Evolutionary conservation across 1,140 invertebrate genomes (phyloP), one percentile per base, ranked within the genome.

Genomic region (Drosophila hydei): DNA sequence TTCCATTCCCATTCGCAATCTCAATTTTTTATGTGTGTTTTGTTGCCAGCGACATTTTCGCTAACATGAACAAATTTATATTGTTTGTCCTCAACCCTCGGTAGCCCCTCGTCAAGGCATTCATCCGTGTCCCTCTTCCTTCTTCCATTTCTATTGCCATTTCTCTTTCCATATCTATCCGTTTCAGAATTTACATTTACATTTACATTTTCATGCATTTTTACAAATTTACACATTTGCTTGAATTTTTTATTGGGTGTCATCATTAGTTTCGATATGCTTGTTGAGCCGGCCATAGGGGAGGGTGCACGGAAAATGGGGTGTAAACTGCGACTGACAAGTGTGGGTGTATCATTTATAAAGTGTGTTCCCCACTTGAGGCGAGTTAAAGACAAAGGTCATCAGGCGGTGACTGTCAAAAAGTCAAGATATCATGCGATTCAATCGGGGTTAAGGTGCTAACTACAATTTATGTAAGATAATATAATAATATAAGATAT

Each of bases 151-250:
- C 36, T 40, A 25, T 63, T 55, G 42, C 54, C 59, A 51, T 48
- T 59, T 52, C 48, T 9, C 21, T 60, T 40, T 38, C 36, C 40
- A 52, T 48, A 38, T 42, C 42, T 38, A 27, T 16, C 11, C 16
- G 19, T 36, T 71, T 47, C 19, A 48, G 48, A 75, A 81, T 83
- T 81, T 78, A 81, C 6, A n/a, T n/a, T n/a, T n/a, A 7, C 70
- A 81, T 81, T 81, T 77, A 77, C 72, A 75, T 69, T 73, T 74
- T 69, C 64, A 50, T 64, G 65, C 55, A 62, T 77, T 85, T 77
- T 75, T 55, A 85, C 81, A 85, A 87, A 85, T 85, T 87, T 75
- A 87, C 81, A 87, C 81, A 85, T 85, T 85, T 85, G 81, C 77
- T 75, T 65, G 77, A 38, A 75, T 81, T 81, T 60, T 87, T 85